These are phyloP conservation scores for Rissa tridactyla DNA, from an alignment of 2,113 vertebrate genomes.

Conservation along the genomic window DNA sequence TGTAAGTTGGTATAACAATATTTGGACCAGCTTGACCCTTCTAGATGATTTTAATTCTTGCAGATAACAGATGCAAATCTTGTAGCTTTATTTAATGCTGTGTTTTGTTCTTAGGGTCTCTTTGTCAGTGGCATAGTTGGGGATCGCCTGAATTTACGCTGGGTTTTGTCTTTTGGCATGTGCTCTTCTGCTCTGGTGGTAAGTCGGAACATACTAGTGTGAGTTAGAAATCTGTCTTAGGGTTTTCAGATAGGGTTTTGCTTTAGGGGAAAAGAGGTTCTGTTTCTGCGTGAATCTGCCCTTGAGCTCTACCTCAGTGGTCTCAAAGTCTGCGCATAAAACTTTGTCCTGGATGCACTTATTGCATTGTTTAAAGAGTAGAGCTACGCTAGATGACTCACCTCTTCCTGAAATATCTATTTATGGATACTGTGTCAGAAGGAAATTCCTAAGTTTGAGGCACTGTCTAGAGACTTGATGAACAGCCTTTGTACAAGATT, in stretches of 20 bases:
- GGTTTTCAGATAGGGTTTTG: neutral
- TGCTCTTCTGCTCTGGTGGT: conserved; percentile 94
- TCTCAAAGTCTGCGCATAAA: neutral
- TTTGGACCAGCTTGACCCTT: neutral
- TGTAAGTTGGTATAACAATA: neutral
- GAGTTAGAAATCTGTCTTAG: neutral
- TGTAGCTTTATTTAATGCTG: neutral
- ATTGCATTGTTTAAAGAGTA: neutral
- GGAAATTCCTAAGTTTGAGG: neutral
- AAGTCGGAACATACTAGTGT: conserved; percentile 40
- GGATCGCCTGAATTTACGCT: conserved; percentile 90
- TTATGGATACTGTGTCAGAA: conserved; percentile 8
- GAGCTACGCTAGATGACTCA: neutral
- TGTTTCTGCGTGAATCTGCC: neutral
- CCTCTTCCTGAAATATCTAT: neutral
- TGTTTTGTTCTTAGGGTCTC: conserved; percentile 81
- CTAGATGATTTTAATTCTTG: neutral
- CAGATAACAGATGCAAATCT: neutral
- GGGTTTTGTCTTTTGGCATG: conserved; percentile 91
- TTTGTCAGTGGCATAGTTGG: conserved; percentile 91
- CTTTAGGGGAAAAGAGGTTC: neutral
- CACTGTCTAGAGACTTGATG: neutral
- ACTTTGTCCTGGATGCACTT: neutral
- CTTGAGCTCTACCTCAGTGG: neutral
- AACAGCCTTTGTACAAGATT: neutral